Percentiles rank a stretch among this genome's conserved stretches.
Evolutionary conservation across 2,113 vertebrate genomes (phyloP).

Genomic region (Castor canadensis): DNA sequence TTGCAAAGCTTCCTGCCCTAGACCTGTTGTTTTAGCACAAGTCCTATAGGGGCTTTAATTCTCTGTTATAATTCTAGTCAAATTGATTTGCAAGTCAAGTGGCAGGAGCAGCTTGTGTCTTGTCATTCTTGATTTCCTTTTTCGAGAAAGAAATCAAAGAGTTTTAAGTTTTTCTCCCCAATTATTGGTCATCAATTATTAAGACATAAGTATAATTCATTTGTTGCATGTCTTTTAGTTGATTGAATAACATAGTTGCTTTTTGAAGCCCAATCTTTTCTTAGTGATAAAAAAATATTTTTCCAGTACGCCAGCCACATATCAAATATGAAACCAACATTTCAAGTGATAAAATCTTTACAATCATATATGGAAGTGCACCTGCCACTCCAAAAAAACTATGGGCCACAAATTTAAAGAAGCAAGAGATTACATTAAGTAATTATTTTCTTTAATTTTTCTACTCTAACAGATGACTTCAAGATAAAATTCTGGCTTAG

Average conservation of each 20-base stretch:
- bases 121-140: slow-evolving; percentile 40
- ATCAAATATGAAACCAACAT: slow-evolving; percentile 2
- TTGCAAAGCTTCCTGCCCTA: slow-evolving; percentile 38
- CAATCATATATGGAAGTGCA: neutral
- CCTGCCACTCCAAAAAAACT: neutral
- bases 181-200: slow-evolving; percentile 50
- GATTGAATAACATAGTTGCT: slow-evolving; percentile 45
- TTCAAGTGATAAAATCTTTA: slow-evolving; percentile 5
- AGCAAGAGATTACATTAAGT: neutral
- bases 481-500: slow-evolving; percentile 8
- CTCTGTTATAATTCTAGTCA: slow-evolving; percentile 39
- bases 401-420: neutral
- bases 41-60: slow-evolving; percentile 36
- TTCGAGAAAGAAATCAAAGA: slow-evolving; percentile 7
- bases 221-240: slow-evolving; percentile 44
- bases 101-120: slow-evolving; percentile 26
- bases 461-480: neutral
- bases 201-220: slow-evolving; percentile 28
- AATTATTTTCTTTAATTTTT: slow-evolving; percentile 28
- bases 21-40: slow-evolving; percentile 54
- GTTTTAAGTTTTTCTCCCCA: slow-evolving; percentile 14
- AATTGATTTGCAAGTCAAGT: slow-evolving; percentile 63
- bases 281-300: slow-evolving; percentile 31
- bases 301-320: neutral
- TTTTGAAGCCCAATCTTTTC: slow-evolving; percentile 45